Conservation (phyloP, 2,113 vertebrate species). For the Eudyptes chrysolophus region DNA sequence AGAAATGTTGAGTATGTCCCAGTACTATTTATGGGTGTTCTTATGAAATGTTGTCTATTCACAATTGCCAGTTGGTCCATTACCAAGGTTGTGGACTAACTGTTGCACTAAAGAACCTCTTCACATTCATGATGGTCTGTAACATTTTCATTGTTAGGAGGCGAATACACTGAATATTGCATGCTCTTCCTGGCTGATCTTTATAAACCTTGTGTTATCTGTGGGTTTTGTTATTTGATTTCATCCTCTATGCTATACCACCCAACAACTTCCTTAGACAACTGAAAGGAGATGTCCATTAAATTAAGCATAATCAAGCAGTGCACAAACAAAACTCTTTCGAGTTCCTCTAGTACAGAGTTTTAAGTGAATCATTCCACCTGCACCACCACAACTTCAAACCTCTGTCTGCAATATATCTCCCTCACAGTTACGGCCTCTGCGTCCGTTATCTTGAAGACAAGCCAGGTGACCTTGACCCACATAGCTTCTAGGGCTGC, state of each 20-base stretch:
- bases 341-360: background rate
- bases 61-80: background rate
- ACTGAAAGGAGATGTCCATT: background rate
- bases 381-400: background rate
- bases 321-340: background rate
- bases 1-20: background rate
- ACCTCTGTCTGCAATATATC: background rate
- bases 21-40: background rate
- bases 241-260: background rate
- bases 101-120: background rate
- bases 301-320: background rate
- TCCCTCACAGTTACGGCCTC: background rate
- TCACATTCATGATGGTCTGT: background rate
- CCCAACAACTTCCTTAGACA: background rate
- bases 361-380: background rate
- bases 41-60: background rate
- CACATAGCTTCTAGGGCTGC: background rate
- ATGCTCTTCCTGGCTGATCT: background rate
- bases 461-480: background rate
- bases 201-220: background rate
- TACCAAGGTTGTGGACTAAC: background rate
- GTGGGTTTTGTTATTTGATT: background rate
- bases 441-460: background rate
- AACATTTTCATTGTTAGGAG: background rate
- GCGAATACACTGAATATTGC: rapidly evolving